phyloP scores from a whole-genome alignment of 2,797 vertebrate species.

The Pipistrellus nathusii region DNA sequence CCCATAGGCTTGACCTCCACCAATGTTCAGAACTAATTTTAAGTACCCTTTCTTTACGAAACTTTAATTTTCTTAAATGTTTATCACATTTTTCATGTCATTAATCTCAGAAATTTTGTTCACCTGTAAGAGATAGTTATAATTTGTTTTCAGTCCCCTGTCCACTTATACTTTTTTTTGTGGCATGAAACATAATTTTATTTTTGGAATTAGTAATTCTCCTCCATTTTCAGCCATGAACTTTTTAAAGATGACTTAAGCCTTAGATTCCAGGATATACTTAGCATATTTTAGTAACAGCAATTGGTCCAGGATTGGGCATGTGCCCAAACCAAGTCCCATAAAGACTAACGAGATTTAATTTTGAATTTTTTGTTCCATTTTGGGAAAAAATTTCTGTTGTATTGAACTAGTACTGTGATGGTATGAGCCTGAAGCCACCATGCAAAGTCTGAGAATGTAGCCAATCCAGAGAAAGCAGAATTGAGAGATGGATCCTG shows the following conservation, averaged over 20 bases:
- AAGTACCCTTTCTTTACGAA: not conserved
- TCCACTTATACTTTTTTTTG: not conserved
- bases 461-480: not conserved
- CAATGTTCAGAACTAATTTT: not conserved
- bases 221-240: not conserved
- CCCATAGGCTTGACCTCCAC: not conserved
- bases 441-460: not conserved
- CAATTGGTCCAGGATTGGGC: not conserved
- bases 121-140: not conserved
- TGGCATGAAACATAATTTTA: not conserved
- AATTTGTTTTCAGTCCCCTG: not conserved
- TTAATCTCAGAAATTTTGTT: not conserved
- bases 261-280: not conserved
- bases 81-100: not conserved
- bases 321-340: not conserved
- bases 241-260: conserved; percentile 12
- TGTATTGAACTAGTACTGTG: not conserved
- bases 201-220: not conserved
- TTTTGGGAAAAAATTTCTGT: conserved; percentile 7
- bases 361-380: not conserved
- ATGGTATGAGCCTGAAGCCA: not conserved
- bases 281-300: not conserved
- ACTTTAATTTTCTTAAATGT: conserved; percentile 11
- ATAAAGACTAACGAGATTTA: conserved; percentile 26
- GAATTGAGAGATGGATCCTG: not conserved